These are phyloP conservation scores for Ptychochromis oligacanthus DNA, from an alignment of 2,113 vertebrate species.

Conservation along the genomic window DNA sequence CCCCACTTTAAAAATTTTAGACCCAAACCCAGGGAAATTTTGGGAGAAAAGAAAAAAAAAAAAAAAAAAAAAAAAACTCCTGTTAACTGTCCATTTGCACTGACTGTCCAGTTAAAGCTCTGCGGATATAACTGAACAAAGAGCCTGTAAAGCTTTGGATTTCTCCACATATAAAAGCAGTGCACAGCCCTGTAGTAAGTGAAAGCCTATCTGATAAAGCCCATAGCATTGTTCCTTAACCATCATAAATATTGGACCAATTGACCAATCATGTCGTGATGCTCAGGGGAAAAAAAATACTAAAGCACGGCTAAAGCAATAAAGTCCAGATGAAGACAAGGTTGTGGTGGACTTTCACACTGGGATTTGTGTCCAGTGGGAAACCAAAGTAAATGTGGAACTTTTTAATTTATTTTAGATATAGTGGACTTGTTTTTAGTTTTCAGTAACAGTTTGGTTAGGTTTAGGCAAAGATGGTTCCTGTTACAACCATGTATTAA, in stretches of 20 bases:
- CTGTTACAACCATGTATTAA: too few relatives aligned
- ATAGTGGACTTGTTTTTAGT: neutral
- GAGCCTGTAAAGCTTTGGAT: neutral
- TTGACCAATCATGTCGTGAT: neutral
- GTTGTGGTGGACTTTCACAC: neutral
- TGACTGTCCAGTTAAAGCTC: too few relatives aligned
- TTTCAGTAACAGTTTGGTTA: neutral
- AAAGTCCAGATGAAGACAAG: neutral
- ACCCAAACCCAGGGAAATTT: neutral
- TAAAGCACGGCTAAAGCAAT: neutral
- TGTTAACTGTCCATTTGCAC: too few relatives aligned
- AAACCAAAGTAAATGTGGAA: neutral
- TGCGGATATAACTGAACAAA: too few relatives aligned
- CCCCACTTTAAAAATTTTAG: too few relatives aligned
- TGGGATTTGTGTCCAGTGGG: neutral
- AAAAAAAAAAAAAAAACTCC: neutral
- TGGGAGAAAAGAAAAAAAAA: neutral
- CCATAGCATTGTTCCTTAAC: neutral
- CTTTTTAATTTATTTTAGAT: neutral
- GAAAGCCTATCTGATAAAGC: neutral
- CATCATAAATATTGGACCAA: neutral
- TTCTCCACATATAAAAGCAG: neutral
- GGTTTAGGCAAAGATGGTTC: neutral
- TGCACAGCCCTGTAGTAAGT: neutral
- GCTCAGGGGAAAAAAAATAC: neutral